Conservation (phyloP, 2,113 vertebrate species). For the Pionites leucogaster region DNA sequence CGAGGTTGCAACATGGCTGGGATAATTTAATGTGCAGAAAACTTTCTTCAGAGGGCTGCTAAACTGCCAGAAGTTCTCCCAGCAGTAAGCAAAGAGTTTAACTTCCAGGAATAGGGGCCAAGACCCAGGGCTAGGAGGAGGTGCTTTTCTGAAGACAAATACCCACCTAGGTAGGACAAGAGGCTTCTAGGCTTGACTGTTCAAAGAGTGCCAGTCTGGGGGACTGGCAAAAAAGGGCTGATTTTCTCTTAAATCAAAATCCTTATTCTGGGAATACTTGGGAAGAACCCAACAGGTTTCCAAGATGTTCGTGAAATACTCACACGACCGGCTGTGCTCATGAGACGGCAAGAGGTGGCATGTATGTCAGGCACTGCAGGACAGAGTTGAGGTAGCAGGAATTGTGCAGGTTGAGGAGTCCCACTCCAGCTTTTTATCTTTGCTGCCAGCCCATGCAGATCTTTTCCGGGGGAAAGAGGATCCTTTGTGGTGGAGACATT, state of each 20-base stretch:
- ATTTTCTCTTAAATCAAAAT: not conserved
- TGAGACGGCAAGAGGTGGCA: slow-evolving; percentile 67
- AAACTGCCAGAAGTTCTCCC: not conserved
- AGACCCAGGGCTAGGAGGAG: not conserved
- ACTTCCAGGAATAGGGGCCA: not conserved
- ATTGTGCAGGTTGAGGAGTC: slow-evolving; percentile 89
- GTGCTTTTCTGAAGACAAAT: not conserved
- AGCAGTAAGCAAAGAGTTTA: not conserved
- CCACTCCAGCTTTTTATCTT: slow-evolving; percentile 84
- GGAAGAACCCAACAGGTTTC: not conserved
- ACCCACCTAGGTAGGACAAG: not conserved
- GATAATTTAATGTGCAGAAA: not conserved
- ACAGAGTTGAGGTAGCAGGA: slow-evolving; percentile 91
- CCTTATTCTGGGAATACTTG: not conserved
- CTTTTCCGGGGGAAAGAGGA: slow-evolving; percentile 85
- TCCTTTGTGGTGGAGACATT: slow-evolving; percentile 83
- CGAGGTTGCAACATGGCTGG: not conserved
- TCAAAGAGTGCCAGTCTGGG: not conserved
- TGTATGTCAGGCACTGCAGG: slow-evolving; percentile 92
- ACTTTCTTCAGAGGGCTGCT: not conserved
- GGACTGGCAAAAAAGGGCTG: not conserved
- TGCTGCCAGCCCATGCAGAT: slow-evolving; percentile 88
- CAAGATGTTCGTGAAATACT: not conserved
- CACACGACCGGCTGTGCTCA: not conserved
- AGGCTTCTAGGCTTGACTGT: not conserved